Conservation (phyloP, 2,888 invertebrate species). For the Hemicrepidius hirtus region DNA sequence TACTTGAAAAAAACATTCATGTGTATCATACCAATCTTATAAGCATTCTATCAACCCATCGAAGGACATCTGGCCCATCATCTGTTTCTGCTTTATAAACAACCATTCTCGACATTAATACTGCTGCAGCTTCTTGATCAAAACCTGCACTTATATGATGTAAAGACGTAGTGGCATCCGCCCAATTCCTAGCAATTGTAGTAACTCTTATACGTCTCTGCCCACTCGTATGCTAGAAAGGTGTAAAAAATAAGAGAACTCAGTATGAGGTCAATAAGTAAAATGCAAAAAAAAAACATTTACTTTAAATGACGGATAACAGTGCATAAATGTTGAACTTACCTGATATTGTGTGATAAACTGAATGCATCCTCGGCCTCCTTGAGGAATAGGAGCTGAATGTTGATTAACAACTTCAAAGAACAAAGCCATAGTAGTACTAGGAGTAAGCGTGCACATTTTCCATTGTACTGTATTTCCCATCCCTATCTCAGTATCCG, state of each 20-base stretch:
- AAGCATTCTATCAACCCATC: conserved; percentile 99
- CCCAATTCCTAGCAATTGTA: conserved; percentile 98
- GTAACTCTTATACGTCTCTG: conserved; percentile 96
- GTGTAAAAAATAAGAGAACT: conserved; percentile 27
- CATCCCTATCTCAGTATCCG: conserved; percentile 98
- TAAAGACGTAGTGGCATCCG: conserved; percentile 91
- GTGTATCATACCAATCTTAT: conserved; percentile 92
- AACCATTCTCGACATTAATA: conserved; percentile 97
- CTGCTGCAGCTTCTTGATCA: conserved; percentile 98
- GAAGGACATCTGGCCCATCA: conserved; percentile 96
- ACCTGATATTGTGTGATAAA: conserved; percentile 96
- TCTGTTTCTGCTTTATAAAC: conserved; percentile 96
- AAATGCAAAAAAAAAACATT: background rate
- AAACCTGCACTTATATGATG: conserved; percentile 96
- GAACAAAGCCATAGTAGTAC: conserved; percentile 94
- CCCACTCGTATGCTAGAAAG: conserved; percentile 91
- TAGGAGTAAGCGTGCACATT: conserved; percentile 94
- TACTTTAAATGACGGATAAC: background rate
- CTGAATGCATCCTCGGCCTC: conserved; percentile 97
- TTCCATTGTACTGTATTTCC: conserved; percentile 99
- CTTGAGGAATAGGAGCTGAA: conserved; percentile 94
- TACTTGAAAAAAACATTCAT: conserved; percentile 36
- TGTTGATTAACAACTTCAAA: conserved; percentile 98
- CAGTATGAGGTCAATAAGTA: background rate
- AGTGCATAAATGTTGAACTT: background rate